Evolutionary conservation across 2,888 invertebrate genomes (phyloP), one percentile per base, ranked within the genome.

Genomic region (Aphidoletes aphidimyza): DNA sequence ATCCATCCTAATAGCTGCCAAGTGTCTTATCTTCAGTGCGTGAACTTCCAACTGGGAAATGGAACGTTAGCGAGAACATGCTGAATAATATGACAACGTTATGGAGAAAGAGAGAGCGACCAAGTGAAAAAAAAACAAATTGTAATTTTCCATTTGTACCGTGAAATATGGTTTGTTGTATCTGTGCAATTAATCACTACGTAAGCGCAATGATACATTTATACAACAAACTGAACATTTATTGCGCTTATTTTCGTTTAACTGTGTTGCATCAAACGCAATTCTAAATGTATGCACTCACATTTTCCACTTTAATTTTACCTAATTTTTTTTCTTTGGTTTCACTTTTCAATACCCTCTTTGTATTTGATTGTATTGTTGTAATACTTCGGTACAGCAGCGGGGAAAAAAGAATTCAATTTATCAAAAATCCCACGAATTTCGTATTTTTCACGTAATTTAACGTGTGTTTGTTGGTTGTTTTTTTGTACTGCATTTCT

Each of bases 341-440:
- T 69, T 30, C 0, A 22, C 69, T 14, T 30, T 69, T 30, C 69
- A 69, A 69, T 69, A 30, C 14, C 6, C 42, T 9, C 42, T n/a
- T n/a, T n/a, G 54, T 54, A 30, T 30, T 0, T 2, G 14, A 30
- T 69, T 69, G 30, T 30, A 30, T 69, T n/a, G n/a, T n/a, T n/a
- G n/a, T n/a, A n/a, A n/a, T n/a, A n/a, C n/a, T n/a, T n/a, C n/a
- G n/a, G n/a, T n/a, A n/a, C n/a, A n/a, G n/a, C n/a, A n/a, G n/a
- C n/a, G n/a, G n/a, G 34, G 30, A 69, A 69, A 69, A 30, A 34
- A 69, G 30, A 14, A 69, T 69, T 54, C 69, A 69, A 69, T 69
- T 69, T 69, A 69, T 69, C 69, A 69, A 69, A 69, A 69, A 69
- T 69, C 69, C 69, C 69, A 69, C 69, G 69, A 69, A 30, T 69